phyloP scores from a whole-genome alignment of 30 jellyfish, hydroid and myxozoan species.

The Chrysaora quinquecirrha region DNA sequence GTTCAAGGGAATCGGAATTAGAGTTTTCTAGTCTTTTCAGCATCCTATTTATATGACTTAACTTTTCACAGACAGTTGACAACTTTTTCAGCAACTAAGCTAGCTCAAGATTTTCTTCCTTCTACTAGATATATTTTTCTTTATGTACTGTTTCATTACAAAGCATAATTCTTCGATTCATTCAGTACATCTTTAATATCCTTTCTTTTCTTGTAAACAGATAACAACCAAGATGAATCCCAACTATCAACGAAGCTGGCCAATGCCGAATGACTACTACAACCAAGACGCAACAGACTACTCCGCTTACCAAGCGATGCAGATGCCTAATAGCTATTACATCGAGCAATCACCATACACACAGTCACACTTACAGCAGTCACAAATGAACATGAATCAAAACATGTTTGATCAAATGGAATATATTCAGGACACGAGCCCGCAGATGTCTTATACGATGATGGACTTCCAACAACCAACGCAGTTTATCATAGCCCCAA shows the following conservation, averaged over 20 bases:
- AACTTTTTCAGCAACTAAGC: too few species aligned
- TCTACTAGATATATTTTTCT: too few species aligned
- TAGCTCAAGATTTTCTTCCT: too few species aligned
- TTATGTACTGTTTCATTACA: too few species aligned
- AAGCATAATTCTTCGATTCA: too few species aligned
- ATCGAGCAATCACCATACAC: slow-evolving; percentile 12
- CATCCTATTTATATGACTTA: too few species aligned
- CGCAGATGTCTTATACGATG: neutral
- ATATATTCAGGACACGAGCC: neutral
- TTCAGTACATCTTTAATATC: too few species aligned
- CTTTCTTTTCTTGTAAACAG: neutral
- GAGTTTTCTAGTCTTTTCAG: too few species aligned
- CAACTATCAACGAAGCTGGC: slow-evolving; percentile 31
- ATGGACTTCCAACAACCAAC: slow-evolving; percentile 14
- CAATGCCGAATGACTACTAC: slow-evolving; percentile 2
- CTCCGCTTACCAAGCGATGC: slow-evolving; percentile 4
- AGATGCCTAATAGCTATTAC: slow-evolving; percentile 33
- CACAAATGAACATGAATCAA: neutral
- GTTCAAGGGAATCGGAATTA: too few species aligned
- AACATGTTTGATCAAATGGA: neutral
- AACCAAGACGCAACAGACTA: slow-evolving; percentile 6
- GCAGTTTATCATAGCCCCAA: slow-evolving; percentile 16
- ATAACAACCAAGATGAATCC: slow-evolving; percentile 45
- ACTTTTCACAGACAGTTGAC: too few species aligned
- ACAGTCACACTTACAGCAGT: neutral